Evolutionary conservation across 1,140 invertebrate species (phyloP).

Genomic region (Papilio machaon): DNA sequence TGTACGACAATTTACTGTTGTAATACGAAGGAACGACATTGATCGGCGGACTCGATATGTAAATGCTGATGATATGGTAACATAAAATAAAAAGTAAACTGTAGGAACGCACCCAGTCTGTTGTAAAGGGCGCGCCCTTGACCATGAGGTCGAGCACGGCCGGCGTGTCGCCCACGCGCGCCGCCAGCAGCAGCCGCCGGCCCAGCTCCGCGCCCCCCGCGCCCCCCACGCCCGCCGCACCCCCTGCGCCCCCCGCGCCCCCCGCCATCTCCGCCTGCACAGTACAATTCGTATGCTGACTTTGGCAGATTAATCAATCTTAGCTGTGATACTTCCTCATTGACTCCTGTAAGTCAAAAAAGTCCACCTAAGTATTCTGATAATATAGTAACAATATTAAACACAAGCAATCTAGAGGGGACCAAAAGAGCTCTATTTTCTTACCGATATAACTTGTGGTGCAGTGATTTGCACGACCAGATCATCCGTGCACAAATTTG

Average conservation of each 20-base stretch:
- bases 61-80: neutral
- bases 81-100: neutral
- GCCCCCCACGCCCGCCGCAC: conserved; percentile 40
- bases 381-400: neutral
- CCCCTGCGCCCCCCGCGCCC: conserved; percentile 37
- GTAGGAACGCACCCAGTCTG: conserved; percentile 89
- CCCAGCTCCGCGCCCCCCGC: conserved; percentile 86
- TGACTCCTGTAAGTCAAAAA: neutral
- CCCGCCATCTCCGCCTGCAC: conserved; percentile 43
- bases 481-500: conserved; percentile 61
- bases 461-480: conserved; percentile 58
- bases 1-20: too few species aligned
- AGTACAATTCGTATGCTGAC: neutral
- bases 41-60: too few species aligned
- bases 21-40: too few species aligned
- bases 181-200: conserved; percentile 90
- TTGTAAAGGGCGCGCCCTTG: conserved; percentile 94
- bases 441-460: conserved; percentile 62
- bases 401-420: neutral
- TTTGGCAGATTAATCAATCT: too few species aligned
- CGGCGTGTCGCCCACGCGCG: conserved; percentile 89
- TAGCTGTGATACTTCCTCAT: too few species aligned
- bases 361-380: too few species aligned
- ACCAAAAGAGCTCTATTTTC: neutral
- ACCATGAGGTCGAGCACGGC: conserved; percentile 91